These are phyloP conservation scores for Conus betulinus DNA, from an alignment of 1,140 invertebrate species.

Conservation along the genomic window DNA sequence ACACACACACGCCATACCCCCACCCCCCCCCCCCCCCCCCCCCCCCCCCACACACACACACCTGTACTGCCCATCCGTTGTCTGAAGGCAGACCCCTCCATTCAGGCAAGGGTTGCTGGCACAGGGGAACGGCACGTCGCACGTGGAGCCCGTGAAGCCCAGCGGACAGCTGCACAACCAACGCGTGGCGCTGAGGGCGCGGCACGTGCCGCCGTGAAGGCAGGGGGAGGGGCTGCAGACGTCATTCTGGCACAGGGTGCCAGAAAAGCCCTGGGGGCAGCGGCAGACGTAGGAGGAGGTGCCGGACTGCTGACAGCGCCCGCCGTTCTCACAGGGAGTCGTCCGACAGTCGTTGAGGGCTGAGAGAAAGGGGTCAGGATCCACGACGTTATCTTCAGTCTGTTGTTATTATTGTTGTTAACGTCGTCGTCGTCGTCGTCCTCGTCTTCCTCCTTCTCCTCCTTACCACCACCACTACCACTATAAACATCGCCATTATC, in stretches of 20 bases:
- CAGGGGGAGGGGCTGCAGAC: constrained; percentile 15
- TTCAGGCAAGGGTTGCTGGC: constrained; percentile 56
- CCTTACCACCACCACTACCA: too few relatives aligned
- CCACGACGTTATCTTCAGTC: not conserved
- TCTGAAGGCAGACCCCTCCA: constrained; percentile 25
- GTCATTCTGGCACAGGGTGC: not conserved
- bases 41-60: not conserved
- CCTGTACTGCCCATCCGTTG: constrained; percentile 18
- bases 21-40: not conserved
- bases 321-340: not conserved
- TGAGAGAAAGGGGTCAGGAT: not conserved
- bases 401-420: too few relatives aligned
- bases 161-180: constrained; percentile 70
- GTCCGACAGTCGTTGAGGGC: constrained; percentile 12
- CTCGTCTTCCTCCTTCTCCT: too few relatives aligned
- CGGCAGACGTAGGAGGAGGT: not conserved
- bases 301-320: not conserved
- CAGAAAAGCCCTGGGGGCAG: not conserved
- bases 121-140: constrained; percentile 78
- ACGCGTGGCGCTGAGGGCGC: not conserved
- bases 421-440: not conserved
- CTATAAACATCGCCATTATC: too few relatives aligned
- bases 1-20: not conserved
- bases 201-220: constrained; percentile 42
- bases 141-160: constrained; percentile 78